phyloP scores from a whole-genome alignment of 2,888 invertebrate genomes.

The Lochmaea crataegi region DNA sequence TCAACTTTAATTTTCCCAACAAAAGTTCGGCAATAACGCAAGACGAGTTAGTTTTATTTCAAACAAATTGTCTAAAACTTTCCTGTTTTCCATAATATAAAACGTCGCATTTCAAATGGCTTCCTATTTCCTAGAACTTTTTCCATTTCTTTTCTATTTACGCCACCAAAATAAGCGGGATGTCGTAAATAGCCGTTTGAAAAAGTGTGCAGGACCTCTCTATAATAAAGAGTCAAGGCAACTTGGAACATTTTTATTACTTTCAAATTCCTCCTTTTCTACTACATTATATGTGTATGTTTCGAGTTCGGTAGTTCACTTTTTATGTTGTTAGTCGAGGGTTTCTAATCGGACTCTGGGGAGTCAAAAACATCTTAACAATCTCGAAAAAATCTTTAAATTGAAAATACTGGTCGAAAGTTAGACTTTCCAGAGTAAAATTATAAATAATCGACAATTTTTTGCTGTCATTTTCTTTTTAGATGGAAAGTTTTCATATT shows the following conservation, averaged over 20 bases:
- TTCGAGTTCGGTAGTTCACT: neutral
- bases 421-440: neutral
- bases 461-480: too few species aligned
- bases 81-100: conserved; percentile 41
- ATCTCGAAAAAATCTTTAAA: neutral
- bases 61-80: conserved; percentile 37
- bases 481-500: too few species aligned
- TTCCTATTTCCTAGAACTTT: conserved; percentile 32
- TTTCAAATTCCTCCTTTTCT: conserved; percentile 10
- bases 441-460: too few species aligned
- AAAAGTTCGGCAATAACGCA: conserved; percentile 32
- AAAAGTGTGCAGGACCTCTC: conserved; percentile 27
- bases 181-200: conserved; percentile 32
- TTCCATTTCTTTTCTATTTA: conserved; percentile 39
- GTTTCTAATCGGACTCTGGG: neutral
- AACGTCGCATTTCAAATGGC: conserved; percentile 33
- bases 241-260: conserved; percentile 20
- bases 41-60: conserved; percentile 36
- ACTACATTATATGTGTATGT: conserved; percentile 15
- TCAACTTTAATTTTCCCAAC: conserved; percentile 1
- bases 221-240: conserved; percentile 16
- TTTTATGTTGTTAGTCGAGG: neutral
- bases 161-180: conserved; percentile 30
- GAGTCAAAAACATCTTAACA: neutral
- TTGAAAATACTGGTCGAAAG: neutral